Base-by-base conservation (phyloP, 1,140 invertebrate species). In the Drosophila eugracilis region DNA sequence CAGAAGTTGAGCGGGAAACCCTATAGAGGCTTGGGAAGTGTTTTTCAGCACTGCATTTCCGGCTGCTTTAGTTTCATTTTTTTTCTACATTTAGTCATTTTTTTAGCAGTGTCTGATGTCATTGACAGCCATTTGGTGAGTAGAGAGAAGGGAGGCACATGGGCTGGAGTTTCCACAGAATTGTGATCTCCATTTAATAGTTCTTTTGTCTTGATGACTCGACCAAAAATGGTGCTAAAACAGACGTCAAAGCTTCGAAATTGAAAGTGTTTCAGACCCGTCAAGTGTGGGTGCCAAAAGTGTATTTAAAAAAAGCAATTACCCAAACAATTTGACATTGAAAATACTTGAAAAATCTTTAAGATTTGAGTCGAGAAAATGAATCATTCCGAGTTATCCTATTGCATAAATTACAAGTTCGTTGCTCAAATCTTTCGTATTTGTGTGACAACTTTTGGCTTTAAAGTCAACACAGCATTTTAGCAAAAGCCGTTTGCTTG, bases 121-220 rank as follows among this genome's bases (percentile, higher is more conserved):
- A 84, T 78, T 84, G 79, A 84, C 79, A 84, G 78, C 21, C n/a
- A n/a, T n/a, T n/a, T n/a, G 30, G 12, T 39, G 70, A 84, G 26
- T 5, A 21, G 39, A 7, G 7, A 7, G 21, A 9, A 10, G 26
- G 30, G 30, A 12, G 60, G 49, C 39, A 58, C 42, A 49, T 26
- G 36, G 48, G 60, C 14, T 44, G 47, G 21, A 50, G 49, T 55
- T 83, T 62, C 41, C 49, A 57, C 44, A 55, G 52, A 72, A 52
- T 65, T 66, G 53, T 60, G 44, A 41, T 50, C 57, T 53, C 71
- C 75, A 84, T 78, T 85, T 79, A 54, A 85, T 67, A 42, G 45
- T 84, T 85, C 76, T 79, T 65, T 85, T 85, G 80, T 85, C 55
- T 67, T 83, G 59, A 74, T 81, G 74, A 81, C 67, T 83, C 54